Percentiles rank a stretch among this genome's conserved stretches.
phyloP scores from a whole-genome alignment of 1,140 invertebrate genomes.

The Conus betulinus region DNA sequence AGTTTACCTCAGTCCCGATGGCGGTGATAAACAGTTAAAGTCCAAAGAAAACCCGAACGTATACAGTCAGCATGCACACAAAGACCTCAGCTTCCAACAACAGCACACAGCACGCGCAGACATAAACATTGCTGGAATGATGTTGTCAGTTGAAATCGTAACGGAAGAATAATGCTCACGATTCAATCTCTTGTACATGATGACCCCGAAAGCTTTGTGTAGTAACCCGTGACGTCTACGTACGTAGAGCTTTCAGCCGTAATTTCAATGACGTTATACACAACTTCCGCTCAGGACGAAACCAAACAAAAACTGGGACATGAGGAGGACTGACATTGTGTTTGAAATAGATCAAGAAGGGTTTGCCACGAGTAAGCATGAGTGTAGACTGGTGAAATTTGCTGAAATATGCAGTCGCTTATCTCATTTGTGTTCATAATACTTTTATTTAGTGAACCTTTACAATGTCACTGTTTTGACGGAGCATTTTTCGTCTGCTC shows the following conservation, averaged over 20 bases:
- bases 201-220: conserved; percentile 28
- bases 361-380: neutral
- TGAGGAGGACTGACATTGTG: neutral
- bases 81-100: no score
- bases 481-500: no score
- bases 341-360: neutral
- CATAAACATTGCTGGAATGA: neutral
- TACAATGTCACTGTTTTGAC: no score
- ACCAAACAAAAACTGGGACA: neutral
- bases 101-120: neutral
- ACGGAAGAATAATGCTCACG: neutral
- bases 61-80: no score
- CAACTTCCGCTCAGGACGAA: neutral
- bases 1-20: no score
- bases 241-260: neutral
- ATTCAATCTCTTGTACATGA: neutral
- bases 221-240: conserved; percentile 11
- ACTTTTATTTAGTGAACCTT: no score
- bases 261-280: neutral
- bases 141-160: no score
- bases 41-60: no score
- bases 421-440: no score
- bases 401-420: no score
- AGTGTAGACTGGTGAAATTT: no score
- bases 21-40: no score